Conservation (phyloP, 2,113 vertebrate genomes). For the Pan troglodytes region NHGRI_mPanTro3-v2.1_pri NC_072403.2:65493501-65494000, state of each 20-base stretch:
- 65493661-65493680: background rate
- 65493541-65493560: background rate
- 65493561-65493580: background rate
- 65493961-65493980: too few species aligned
- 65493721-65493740: constrained; percentile 3
- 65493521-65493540: background rate
- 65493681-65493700: background rate
- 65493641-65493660: too few species aligned
- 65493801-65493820: background rate
- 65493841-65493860: background rate
- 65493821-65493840: background rate
- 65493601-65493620: background rate
- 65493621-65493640: background rate
- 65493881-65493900: constrained; percentile 2
- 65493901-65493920: constrained; percentile 15
- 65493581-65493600: constrained; percentile 36
- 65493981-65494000: too few species aligned
- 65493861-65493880: constrained; percentile 28
- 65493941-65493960: background rate
- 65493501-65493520: background rate
- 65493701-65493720: background rate
- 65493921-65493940: constrained; percentile 28
- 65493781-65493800: background rate
- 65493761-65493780: background rate
- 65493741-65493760: constrained; percentile 30